Conservation (phyloP, 2,797 vertebrate genomes). For the Oreonectes daqikongensis region DNA sequence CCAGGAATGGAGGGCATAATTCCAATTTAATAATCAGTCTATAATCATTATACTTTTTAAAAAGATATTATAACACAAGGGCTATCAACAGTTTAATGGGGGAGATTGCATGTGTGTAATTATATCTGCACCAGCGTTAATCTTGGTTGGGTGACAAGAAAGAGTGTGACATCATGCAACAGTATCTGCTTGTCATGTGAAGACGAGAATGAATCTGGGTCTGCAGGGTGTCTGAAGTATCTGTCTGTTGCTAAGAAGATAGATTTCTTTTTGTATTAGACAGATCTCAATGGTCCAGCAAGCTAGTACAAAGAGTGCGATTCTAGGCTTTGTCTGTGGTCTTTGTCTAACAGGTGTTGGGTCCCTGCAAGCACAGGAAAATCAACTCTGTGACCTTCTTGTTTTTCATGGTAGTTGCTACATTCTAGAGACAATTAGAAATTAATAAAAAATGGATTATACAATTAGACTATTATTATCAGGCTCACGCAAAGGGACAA, state of each 20-base stretch:
- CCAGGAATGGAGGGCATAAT: neutral
- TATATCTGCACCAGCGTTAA: constrained; percentile 12
- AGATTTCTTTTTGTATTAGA: neutral
- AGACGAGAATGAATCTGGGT: neutral
- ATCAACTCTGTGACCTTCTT: neutral
- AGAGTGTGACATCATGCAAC: constrained; percentile 7
- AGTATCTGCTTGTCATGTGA: constrained; percentile 27
- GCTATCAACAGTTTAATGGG: neutral
- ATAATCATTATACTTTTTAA: too few relatives aligned
- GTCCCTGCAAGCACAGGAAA: neutral
- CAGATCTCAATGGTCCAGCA: neutral
- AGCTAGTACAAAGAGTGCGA: too few relatives aligned
- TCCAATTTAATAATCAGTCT: too few relatives aligned
- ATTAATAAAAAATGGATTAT: constrained; percentile 34
- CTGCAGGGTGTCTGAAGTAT: too few relatives aligned
- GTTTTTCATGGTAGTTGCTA: neutral
- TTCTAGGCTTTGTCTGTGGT: too few relatives aligned
- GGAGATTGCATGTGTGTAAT: constrained; percentile 4
- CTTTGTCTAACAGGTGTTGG: constrained; percentile 25
- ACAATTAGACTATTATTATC: constrained; percentile 26
- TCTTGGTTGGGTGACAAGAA: constrained; percentile 11
- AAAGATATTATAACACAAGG: neutral
- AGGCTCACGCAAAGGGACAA: constrained; percentile 4
- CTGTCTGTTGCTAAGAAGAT: too few relatives aligned
- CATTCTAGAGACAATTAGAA: neutral